These are phyloP conservation scores for Tyrophagus putrescentiae DNA, from an alignment of 1,140 invertebrate genomes.

Conservation along the genomic window DNA sequence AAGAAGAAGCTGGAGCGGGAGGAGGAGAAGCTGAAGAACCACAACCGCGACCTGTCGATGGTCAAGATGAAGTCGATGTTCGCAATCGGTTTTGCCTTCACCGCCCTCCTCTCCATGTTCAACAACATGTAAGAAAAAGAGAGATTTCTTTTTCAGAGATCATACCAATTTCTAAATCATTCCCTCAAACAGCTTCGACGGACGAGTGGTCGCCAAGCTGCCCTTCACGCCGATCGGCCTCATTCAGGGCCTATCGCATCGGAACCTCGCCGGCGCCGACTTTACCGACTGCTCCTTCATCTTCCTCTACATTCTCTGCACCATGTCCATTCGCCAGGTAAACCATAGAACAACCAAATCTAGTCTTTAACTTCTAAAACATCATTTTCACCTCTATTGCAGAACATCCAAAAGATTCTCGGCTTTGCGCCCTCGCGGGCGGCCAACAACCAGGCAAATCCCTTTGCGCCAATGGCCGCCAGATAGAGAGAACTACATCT, in stretches of 20 bases:
- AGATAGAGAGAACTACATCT: conserved; percentile 3
- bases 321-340: conserved; percentile 92
- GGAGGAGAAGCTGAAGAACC: conserved; percentile 93
- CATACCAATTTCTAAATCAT: conserved; percentile 28
- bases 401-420: conserved; percentile 95
- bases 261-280: conserved; percentile 88
- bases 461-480: conserved; percentile 18
- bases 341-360: neutral
- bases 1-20: conserved; percentile 97
- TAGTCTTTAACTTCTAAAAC: neutral
- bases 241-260: conserved; percentile 89
- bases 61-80: conserved; percentile 99
- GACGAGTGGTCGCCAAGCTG: conserved; percentile 84
- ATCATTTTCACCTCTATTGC: conserved; percentile 36
- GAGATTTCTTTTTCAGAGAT: too few relatives aligned
- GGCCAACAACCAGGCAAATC: conserved; percentile 80
- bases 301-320: conserved; percentile 96
- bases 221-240: conserved; percentile 94
- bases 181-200: conserved; percentile 99
- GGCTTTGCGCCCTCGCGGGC: conserved; percentile 93
- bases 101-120: conserved; percentile 90
- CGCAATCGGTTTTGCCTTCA: conserved; percentile 90
- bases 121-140: conserved; percentile 74
- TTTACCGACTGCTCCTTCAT: conserved; percentile 99
- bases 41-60: conserved; percentile 88